phyloP scores from a whole-genome alignment of 2,888 invertebrate genomes.

The Orchesella flavescens region DNA sequence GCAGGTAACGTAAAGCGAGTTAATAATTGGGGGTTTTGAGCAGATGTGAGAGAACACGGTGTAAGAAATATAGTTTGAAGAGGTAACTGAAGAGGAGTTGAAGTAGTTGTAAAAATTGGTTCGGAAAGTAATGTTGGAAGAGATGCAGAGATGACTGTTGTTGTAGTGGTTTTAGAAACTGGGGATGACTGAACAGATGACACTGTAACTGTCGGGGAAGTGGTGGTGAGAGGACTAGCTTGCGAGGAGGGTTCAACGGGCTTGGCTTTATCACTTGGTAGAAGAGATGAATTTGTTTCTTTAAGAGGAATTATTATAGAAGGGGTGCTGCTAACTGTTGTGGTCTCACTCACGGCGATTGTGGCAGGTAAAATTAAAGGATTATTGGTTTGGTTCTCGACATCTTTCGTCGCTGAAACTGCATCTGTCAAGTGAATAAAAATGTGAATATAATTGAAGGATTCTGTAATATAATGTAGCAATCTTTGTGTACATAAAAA shows the following conservation, averaged over 20 bases:
- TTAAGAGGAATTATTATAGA: conserved; percentile 58
- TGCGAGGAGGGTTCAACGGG: background rate
- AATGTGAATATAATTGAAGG: no score
- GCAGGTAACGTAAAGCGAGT: conserved; percentile 53
- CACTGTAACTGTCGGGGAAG: no score
- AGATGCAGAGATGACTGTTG: background rate
- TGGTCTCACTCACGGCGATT: background rate
- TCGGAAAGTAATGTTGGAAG: background rate
- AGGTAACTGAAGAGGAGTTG: conserved; percentile 49
- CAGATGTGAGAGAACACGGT: conserved; percentile 44
- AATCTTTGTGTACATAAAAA: no score
- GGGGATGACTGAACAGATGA: background rate
- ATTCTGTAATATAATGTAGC: no score
- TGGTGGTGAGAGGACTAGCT: no score
- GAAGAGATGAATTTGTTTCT: conserved; percentile 46
- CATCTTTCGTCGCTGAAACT: no score
- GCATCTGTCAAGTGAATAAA: no score
- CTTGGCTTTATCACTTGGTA: background rate
- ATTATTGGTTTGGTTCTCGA: background rate
- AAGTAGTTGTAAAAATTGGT: conserved; percentile 46
- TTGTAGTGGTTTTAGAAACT: background rate
- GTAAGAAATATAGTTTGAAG: conserved; percentile 66
- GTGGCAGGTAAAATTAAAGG: background rate
- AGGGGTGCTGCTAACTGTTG: conserved; percentile 22
- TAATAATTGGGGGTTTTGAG: conserved; percentile 39